These are phyloP conservation scores for Sphaerophoria taeniata DNA, from an alignment of 2,888 invertebrate species.

Conservation along the genomic window DNA sequence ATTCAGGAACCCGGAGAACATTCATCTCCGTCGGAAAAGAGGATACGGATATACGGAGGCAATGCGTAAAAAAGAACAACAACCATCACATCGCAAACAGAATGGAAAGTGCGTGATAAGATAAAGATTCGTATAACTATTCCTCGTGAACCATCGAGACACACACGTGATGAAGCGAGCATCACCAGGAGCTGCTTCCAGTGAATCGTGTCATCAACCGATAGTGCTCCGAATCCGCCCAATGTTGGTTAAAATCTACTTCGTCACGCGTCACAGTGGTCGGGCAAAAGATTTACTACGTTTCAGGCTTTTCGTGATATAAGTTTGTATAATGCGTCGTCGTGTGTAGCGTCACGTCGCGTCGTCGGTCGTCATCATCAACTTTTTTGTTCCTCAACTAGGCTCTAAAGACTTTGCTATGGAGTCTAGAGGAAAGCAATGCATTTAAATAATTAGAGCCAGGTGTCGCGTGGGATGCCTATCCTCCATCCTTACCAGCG, in stretches of 20 bases:
- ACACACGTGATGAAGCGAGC: conserved; percentile 25
- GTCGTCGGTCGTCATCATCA: no score
- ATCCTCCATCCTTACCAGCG: conserved; percentile 26
- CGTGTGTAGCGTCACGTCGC: not conserved
- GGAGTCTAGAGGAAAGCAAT: conserved; percentile 9
- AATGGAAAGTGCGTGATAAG: conserved; percentile 72
- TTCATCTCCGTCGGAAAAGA: conserved; percentile 52
- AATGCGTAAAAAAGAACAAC: not conserved
- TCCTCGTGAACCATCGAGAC: not conserved
- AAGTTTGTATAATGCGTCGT: not conserved
- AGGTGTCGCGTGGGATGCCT: conserved; percentile 71
- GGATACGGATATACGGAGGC: conserved; percentile 28
- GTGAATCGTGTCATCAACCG: conserved; percentile 37
- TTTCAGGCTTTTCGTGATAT: conserved; percentile 28
- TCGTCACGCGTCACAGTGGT: conserved; percentile 34
- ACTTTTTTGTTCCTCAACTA: no score
- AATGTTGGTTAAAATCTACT: conserved; percentile 25
- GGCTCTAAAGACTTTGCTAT: not conserved
- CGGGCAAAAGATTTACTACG: conserved; percentile 41
- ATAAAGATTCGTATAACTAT: conserved; percentile 23
- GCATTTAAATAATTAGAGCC: conserved; percentile 74
- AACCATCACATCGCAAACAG: conserved; percentile 26
- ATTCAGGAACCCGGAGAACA: conserved; percentile 40
- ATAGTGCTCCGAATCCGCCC: conserved; percentile 68
- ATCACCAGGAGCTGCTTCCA: conserved; percentile 37